Evolutionary conservation across 2,797 vertebrate species (phyloP).

Genomic region (Urosaurus nigricauda): DNA sequence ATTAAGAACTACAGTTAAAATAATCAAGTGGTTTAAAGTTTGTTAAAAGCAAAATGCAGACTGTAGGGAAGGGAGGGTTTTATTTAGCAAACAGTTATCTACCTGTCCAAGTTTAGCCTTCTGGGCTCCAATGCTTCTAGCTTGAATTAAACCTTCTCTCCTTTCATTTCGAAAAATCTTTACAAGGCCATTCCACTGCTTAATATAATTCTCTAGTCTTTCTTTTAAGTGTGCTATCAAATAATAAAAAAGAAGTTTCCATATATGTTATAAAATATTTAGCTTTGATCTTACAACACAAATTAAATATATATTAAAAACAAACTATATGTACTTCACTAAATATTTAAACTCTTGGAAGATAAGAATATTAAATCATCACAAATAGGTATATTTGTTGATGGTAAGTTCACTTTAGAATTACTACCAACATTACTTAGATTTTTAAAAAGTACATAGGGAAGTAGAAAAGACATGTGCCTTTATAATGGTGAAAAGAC

Average conservation of each 20-base stretch:
- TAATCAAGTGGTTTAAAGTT: not conserved
- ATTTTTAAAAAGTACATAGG: not conserved
- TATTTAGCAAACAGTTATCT: conserved; percentile 53
- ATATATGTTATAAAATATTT: conserved; percentile 32
- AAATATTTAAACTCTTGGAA: conserved; percentile 12
- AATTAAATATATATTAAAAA: conserved; percentile 33
- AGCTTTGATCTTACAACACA: conserved; percentile 33
- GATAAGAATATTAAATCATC: conserved; percentile 20
- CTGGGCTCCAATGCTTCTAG: conserved; percentile 95
- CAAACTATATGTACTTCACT: conserved; percentile 34
- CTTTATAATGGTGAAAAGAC: not conserved
- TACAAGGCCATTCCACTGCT: conserved; percentile 97
- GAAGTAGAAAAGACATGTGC: conserved; percentile 12
- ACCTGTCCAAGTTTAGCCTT: conserved; percentile 92
- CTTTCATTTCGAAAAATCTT: conserved; percentile 96
- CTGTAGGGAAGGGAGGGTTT: conserved; percentile 11
- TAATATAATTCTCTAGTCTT: conserved; percentile 93
- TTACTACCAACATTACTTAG: not conserved
- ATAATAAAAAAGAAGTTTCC: conserved; percentile 45
- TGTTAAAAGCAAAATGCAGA: not conserved
- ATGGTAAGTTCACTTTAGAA: conserved; percentile 13
- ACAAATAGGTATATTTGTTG: not conserved
- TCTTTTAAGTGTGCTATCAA: conserved; percentile 91
- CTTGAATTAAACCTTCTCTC: conserved; percentile 97
- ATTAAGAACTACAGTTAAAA: conserved; percentile 38